Evolutionary conservation across 2,113 vertebrate species (phyloP), one percentile per base, ranked within the genome.

Genomic region (Accipiter cooperii): DNA sequence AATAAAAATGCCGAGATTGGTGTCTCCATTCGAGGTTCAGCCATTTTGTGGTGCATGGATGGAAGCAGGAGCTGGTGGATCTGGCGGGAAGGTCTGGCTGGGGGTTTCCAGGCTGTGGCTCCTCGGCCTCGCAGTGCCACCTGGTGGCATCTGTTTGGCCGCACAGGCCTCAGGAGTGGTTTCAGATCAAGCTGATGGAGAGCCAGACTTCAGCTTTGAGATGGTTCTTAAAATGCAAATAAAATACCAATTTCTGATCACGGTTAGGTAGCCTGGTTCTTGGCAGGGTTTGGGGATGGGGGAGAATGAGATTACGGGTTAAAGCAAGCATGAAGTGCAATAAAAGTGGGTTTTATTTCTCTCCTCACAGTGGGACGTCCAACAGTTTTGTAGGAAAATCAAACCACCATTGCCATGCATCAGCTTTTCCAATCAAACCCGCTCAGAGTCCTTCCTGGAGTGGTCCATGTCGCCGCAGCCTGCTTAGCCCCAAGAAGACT

Each of bases 401-500:
- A 5, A 96, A 98, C 60, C 97, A 97, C 82, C 98, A 98, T 42
- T 96, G 96, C 93, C 97, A 98, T 10, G 34, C 86, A 1, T 97
- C 98, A 13, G 97, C 98, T 8, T 98, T 98, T 71, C 98, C 98
- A 12, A 97, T 98, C 87, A 98, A 98, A 55, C 97, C 98, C 0
- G 94, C 97, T 21, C 89, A 84, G 9, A 98, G 98, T 44, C 98
- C 98, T 2, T 96, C 98, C 38, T 98, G 98, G 97, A 98, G 97
- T 70, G 94, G 96, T 17, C 89, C 96, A 2, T 98, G 97, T 57
- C 98, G 98, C 64, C 97, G 98, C 51, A 98, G 96, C 70, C 94
- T 98, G 36, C 96, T 97, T 17, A 98, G 98, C 83, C 98, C 98
- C 71, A 98, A 98, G 89, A 98, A 98, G 16, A 97, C 95, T 8